Base-by-base conservation (phyloP, 2,888 invertebrate species). In the Agrotis clavis region DNA sequence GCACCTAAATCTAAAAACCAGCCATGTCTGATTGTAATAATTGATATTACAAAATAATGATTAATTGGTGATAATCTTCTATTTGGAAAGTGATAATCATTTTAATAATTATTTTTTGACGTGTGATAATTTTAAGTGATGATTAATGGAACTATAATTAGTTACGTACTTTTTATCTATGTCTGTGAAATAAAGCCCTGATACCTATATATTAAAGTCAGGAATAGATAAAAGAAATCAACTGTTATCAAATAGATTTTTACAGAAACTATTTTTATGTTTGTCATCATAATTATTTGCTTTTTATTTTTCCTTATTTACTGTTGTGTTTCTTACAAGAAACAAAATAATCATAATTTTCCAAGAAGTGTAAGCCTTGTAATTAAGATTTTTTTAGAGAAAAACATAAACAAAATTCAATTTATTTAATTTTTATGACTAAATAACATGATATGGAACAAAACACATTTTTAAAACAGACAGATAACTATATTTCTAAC, bases 11-110 rank as follows among this genome's bases (percentile, higher is more conserved):
- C 56, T 51, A 13, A 47, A 76, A 61, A 45, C 50, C 14, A 5
- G 18, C 2, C 25, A 45, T 61, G 50, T 62, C 35, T 45, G 60
- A 68, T 68, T 50, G 50, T 25, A 56, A 25, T 61, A 45, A 18
- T 57, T 62, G 47, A 69, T 74, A 51, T 50, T 16, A 14, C 41
- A 53, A 64, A 72, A 64, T 30, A 13, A 62, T 76, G 70, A 74
- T 74, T 48, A 62, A 70, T 74, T 76, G 51, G 13, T 76, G 47
- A 70, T 74, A 30, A 61, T 68, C 74, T 74, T 35, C 18, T 62
- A 16, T 70, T 70, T 41, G 48, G 35, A 76, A 70, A 57, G 62
- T 11, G 35, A 76, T 62, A 51, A 62, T 62, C 57, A 48, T 35
- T 62, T 51, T 62, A 62, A 62, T 69, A 51, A 69, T 57, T 41